Percentiles rank a stretch among this genome's conserved stretches.
phyloP scores from a whole-genome alignment of 2,888 invertebrate genomes.

The Aporophyla lueneburgensis region DNA sequence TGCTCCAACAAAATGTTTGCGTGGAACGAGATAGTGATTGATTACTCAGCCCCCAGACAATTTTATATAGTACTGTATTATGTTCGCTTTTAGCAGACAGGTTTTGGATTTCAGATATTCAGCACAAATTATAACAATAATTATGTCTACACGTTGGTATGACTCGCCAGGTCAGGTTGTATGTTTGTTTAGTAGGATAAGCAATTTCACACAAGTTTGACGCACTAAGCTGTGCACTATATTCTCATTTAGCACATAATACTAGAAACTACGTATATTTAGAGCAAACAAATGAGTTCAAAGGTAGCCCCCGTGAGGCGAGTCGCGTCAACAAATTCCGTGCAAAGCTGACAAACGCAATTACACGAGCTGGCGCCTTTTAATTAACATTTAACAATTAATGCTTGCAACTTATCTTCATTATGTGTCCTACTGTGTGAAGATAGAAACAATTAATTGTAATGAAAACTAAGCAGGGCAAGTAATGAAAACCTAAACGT shows the following conservation, averaged over 20 bases:
- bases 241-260: slow-evolving; percentile 30
- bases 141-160: slow-evolving; percentile 23
- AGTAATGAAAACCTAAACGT: slow-evolving; percentile 26
- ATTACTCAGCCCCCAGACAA: slow-evolving; percentile 9
- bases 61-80: slow-evolving; percentile 11
- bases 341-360: slow-evolving; percentile 43
- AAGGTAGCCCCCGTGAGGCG: slow-evolving; percentile 24
- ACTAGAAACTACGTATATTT: slow-evolving; percentile 25
- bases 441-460: slow-evolving; percentile 52
- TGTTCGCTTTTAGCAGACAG: slow-evolving; percentile 26
- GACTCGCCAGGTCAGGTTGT: slow-evolving; percentile 16
- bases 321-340: slow-evolving; percentile 36
- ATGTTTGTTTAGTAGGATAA: slow-evolving; percentile 17
- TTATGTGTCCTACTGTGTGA: slow-evolving; percentile 48
- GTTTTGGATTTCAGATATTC: slow-evolving; percentile 32
- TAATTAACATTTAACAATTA: slow-evolving; percentile 63
- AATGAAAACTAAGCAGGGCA: slow-evolving; percentile 54
- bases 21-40: slow-evolving; percentile 29
- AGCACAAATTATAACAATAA: slow-evolving; percentile 32
- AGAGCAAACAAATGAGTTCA: slow-evolving; percentile 36
- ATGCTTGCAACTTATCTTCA: slow-evolving; percentile 60
- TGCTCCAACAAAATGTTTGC: slow-evolving; percentile 36
- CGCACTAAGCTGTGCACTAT: slow-evolving; percentile 31
- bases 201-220: slow-evolving; percentile 39
- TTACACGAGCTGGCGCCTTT: slow-evolving; percentile 48